A percentile compares a stretch with the other conserved stretches of the same genome.
phyloP scores from a whole-genome alignment of 2,113 vertebrate genomes.

The Hoplias malabaricus region DNA sequence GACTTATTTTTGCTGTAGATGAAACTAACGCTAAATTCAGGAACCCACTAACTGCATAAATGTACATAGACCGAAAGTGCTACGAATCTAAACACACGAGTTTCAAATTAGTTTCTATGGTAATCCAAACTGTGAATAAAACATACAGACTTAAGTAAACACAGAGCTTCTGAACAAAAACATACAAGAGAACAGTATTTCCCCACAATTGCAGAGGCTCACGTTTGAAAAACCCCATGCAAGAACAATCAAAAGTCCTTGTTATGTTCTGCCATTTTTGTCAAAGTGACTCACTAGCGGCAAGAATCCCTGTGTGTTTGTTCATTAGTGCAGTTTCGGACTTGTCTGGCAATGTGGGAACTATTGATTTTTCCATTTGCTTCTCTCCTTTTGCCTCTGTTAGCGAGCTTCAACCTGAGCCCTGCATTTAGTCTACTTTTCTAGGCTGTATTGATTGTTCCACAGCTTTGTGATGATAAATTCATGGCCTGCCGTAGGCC shows the following conservation, averaged over 20 bases:
- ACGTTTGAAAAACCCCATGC: no score
- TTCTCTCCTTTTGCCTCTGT: constrained; percentile 45
- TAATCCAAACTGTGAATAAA: no score
- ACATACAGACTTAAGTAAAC: no score
- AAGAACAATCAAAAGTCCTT: not conserved
- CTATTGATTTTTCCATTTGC: constrained; percentile 57
- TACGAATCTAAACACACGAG: no score
- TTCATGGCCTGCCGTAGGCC: constrained; percentile 55
- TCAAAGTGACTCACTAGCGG: not conserved
- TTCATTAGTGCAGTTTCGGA: constrained; percentile 26
- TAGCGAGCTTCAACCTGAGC: constrained; percentile 48
- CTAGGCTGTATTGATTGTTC: constrained; percentile 62
- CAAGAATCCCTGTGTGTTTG: not conserved
- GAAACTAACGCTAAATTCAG: no score
- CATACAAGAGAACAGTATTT: no score
- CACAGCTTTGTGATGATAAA: constrained; percentile 60
- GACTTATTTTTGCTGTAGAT: no score
- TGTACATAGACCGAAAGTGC: no score
- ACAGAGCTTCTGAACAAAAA: no score
- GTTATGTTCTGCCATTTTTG: not conserved
- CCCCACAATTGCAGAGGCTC: no score
- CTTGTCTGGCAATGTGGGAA: constrained; percentile 49
- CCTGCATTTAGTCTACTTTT: constrained; percentile 62
- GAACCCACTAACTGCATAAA: no score
- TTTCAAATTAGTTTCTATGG: no score